A percentile compares a stretch with the other conserved stretches of the same genome.
Evolutionary conservation across 2,888 invertebrate species (phyloP).

Genomic region (Formica aserva): DNA sequence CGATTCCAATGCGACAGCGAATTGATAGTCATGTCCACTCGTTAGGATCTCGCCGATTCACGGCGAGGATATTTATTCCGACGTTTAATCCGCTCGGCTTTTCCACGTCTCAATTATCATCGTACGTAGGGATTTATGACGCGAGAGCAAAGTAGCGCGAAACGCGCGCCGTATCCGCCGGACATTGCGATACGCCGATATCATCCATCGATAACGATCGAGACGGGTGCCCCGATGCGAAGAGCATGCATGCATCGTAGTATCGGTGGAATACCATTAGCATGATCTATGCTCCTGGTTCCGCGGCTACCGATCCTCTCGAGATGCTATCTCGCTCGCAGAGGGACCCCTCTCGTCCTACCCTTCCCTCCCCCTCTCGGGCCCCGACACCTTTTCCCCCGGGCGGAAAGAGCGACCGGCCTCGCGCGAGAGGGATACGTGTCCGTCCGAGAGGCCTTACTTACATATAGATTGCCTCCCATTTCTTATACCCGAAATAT

Average conservation of each 20-base stretch:
- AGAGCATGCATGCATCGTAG: slow-evolving; percentile 36
- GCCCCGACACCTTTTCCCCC: slow-evolving; percentile 29
- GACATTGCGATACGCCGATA: slow-evolving; percentile 12
- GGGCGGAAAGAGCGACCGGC: slow-evolving; percentile 27
- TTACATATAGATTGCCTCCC: slow-evolving; percentile 84
- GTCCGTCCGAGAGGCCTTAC: slow-evolving; percentile 73
- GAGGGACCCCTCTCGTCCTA: slow-evolving; percentile 17
- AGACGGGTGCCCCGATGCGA: slow-evolving; percentile 28
- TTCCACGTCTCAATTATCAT: slow-evolving; percentile 53
- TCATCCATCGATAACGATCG: slow-evolving; percentile 70
- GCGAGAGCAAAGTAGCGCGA: slow-evolving; percentile 10
- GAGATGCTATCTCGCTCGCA: slow-evolving; percentile 76
- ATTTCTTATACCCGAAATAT: slow-evolving; percentile 81
- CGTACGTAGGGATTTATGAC: slow-evolving; percentile 24
- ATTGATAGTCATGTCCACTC: slow-evolving; percentile 39
- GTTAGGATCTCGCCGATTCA: slow-evolving; percentile 50
- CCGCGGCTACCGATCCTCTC: slow-evolving; percentile 81
- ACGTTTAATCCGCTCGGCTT: slow-evolving; percentile 44
- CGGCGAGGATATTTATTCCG: slow-evolving; percentile 41
- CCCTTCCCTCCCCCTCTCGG: slow-evolving; percentile 34
- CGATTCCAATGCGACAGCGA: slow-evolving; percentile 22
- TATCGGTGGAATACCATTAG: slow-evolving; percentile 80
- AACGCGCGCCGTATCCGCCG: slow-evolving; percentile 11
- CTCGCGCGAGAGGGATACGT: slow-evolving; percentile 39
- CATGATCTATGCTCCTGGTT: slow-evolving; percentile 84